Conservation (phyloP, 2,797 vertebrate species). For the Micromesistius poutassou region DNA sequence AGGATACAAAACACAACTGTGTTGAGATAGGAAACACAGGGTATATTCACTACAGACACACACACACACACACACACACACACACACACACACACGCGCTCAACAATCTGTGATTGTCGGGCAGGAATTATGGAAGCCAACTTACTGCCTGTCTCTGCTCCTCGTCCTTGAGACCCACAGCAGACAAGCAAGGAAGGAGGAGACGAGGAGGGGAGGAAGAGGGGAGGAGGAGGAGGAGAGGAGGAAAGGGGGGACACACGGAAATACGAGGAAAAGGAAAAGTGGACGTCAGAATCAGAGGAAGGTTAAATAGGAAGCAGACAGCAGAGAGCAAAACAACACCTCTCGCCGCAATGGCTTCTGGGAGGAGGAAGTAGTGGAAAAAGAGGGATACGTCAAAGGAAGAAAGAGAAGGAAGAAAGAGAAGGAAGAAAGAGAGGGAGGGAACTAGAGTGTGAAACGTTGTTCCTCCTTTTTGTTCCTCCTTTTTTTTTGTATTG, state of each 20-base stretch:
- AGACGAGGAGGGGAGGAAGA: conserved; percentile 47
- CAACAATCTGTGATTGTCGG: background rate
- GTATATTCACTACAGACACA: background rate
- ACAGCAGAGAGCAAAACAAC: conserved; percentile 30
- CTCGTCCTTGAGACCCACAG: conserved; percentile 82
- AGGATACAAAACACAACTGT: background rate
- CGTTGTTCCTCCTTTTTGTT: too few species aligned
- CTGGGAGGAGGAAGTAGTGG: background rate
- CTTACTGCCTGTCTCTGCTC: conserved; percentile 98
- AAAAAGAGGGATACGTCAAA: background rate
- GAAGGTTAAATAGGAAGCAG: conserved; percentile 4
- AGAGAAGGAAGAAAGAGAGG: background rate
- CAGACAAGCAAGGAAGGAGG: conserved; percentile 54
- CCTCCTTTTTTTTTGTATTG: too few species aligned
- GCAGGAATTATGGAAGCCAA: conserved; percentile 41
- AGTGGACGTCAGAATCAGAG: conserved; percentile 44
- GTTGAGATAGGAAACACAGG: background rate
- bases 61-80: too few species aligned
- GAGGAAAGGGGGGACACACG: conserved; percentile 50
- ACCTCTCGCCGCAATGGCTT: conserved; percentile 9
- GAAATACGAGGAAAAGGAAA: conserved; percentile 49
- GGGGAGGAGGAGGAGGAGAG: conserved; percentile 13
- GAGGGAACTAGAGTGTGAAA: background rate
- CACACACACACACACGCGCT: too few species aligned
- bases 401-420: background rate